A percentile compares a stretch with the other conserved stretches of the same genome.
Evolutionary conservation across 2,888 invertebrate genomes (phyloP).

Genomic region (Drosophila tanythrix): DNA sequence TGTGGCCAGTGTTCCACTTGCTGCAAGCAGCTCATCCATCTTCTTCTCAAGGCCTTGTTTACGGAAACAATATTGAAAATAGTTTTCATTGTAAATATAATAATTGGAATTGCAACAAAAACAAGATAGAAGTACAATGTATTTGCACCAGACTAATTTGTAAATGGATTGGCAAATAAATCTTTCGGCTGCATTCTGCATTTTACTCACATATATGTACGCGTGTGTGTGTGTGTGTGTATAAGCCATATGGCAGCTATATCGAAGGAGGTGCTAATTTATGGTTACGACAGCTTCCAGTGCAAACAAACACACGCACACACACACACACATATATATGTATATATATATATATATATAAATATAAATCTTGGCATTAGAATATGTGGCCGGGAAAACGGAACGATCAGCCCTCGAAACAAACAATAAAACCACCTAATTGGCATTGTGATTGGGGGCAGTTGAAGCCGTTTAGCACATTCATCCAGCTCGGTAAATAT

Average conservation of each 20-base stretch:
- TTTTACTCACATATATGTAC: slow-evolving; percentile 30
- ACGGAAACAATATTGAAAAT: slow-evolving; percentile 58
- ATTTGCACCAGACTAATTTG: slow-evolving; percentile 53
- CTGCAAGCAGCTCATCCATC: slow-evolving; percentile 38
- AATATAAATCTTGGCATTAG: slow-evolving; percentile 54
- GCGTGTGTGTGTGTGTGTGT: neutral
- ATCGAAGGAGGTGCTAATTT: slow-evolving; percentile 69
- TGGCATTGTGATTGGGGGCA: slow-evolving; percentile 28
- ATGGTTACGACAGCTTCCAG: slow-evolving; percentile 65
- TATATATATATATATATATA: neutral
- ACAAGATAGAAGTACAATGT: slow-evolving; percentile 12
- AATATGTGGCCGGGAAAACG: slow-evolving; percentile 37
- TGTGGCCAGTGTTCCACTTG: slow-evolving; percentile 32
- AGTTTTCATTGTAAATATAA: slow-evolving; percentile 56
- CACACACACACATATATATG: neutral
- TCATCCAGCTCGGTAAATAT: slow-evolving; percentile 52
- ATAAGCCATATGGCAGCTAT: slow-evolving; percentile 66
- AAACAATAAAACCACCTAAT: slow-evolving; percentile 46
- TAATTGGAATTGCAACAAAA: slow-evolving; percentile 46
- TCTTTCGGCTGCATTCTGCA: slow-evolving; percentile 65
- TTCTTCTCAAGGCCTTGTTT: slow-evolving; percentile 45
- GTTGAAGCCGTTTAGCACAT: slow-evolving; percentile 44
- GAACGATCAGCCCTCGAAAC: slow-evolving; percentile 41
- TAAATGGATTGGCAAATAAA: slow-evolving; percentile 68
- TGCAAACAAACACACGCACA: slow-evolving; percentile 24